Conservation (phyloP, 2,888 invertebrate genomes). For the Drosophila niveifrons region DNA sequence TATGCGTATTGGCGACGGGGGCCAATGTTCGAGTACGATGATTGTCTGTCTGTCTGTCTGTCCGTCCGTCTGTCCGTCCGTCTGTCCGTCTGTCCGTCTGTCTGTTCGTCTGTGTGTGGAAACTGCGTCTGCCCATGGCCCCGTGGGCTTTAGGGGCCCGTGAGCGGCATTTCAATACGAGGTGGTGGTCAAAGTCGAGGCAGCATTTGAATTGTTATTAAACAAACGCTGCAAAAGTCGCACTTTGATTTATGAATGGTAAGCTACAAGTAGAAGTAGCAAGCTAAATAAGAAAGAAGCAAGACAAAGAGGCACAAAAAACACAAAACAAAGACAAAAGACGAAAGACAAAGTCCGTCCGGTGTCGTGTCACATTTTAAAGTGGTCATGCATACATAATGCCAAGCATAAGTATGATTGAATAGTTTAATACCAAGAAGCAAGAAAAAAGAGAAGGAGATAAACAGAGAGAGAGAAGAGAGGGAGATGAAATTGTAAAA, state of each 20-base stretch:
- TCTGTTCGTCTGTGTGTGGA: conserved; percentile 27
- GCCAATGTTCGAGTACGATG: conserved; percentile 47
- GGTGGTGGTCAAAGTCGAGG: conserved; percentile 20
- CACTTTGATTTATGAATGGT: conserved; percentile 61
- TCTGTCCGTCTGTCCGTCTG: conserved; percentile 14
- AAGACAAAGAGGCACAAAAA: conserved; percentile 21
- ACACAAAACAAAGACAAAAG: conserved; percentile 11
- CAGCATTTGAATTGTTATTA: conserved; percentile 50
- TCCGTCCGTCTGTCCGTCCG: conserved; percentile 14
- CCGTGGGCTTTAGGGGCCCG: conserved; percentile 32
- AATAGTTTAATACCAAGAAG: conserved; percentile 20
- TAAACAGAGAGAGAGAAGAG: conserved; percentile 23
- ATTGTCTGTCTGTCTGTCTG: not conserved
- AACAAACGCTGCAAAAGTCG: conserved; percentile 40
- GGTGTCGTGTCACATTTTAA: conserved; percentile 35
- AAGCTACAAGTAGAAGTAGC: not conserved
- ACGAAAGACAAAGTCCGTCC: conserved; percentile 19
- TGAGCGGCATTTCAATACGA: conserved; percentile 65
- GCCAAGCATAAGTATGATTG: conserved; percentile 40
- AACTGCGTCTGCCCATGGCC: conserved; percentile 43
- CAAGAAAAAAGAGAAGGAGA: conserved; percentile 3
- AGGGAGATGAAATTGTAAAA: conserved; percentile 9
- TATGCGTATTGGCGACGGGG: conserved; percentile 16
- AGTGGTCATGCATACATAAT: conserved; percentile 40
- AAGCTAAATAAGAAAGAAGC: conserved; percentile 14